Evolutionary conservation across 2,888 invertebrate species (phyloP).

Genomic region (Ochropacha duplaris): DNA sequence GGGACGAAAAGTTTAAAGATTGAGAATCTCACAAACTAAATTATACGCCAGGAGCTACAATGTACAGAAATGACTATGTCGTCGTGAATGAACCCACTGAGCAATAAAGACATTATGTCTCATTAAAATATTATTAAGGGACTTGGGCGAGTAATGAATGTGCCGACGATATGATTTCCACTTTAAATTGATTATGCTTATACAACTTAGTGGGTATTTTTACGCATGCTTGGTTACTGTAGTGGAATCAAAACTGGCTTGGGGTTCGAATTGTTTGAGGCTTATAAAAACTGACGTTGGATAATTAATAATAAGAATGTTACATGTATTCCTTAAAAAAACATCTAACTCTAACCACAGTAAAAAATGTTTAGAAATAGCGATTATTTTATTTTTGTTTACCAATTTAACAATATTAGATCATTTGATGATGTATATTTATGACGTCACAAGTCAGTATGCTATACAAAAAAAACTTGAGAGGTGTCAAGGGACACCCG

Average conservation of each 20-base stretch:
- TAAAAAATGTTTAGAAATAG: no score
- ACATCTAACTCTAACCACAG: no score
- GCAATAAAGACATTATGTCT: constrained; percentile 26
- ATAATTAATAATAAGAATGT: no score
- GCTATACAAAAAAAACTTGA: no score
- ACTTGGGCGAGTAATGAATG: constrained; percentile 1
- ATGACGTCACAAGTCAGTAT: no score
- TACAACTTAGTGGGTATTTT: neutral
- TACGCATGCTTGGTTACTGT: neutral
- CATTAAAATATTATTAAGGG: constrained; percentile 17
- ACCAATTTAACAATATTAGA: no score
- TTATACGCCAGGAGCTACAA: constrained; percentile 18
- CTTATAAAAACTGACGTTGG: neutral
- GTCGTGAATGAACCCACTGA: constrained; percentile 23
- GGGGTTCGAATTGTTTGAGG: neutral
- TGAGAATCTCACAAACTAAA: constrained; percentile 9
- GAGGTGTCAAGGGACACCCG: no score
- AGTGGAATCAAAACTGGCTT: neutral
- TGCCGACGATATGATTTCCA: neutral
- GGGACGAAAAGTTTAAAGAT: neutral
- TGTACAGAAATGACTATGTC: constrained; percentile 23
- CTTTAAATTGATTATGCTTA: constrained; percentile 2
- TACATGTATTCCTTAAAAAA: no score
- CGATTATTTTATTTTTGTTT: no score
- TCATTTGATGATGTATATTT: no score